Base-by-base conservation (phyloP, 2,888 invertebrate species). In the Tinea trinotella region DNA sequence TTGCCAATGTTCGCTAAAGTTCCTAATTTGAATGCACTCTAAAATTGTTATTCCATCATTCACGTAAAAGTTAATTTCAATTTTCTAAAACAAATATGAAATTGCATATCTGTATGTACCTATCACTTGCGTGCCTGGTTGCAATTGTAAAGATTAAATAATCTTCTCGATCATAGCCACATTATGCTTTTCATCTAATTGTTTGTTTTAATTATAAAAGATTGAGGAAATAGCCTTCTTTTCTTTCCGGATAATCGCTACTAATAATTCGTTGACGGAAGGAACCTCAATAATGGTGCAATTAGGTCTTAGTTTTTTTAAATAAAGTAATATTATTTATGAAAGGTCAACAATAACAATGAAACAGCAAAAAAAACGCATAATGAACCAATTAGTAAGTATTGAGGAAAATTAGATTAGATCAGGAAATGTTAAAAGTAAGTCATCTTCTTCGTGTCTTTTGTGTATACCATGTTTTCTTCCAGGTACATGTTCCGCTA, bases 401-500 rank as follows among this genome's bases (percentile, higher is more conserved):
- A n/a, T 40, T 15, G 12, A 4, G 15, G 24, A 15, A 12, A 40
- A 1, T 40, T n/a, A 40, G 40, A 40, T 40, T 1, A 40, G 13
- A 40, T 40, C 40, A n/a, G 40, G 40, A 40, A 40, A 40, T 40
- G 40, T 40, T 12, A 40, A 2, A n/a, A 40, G n/a, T 15, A 40
- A 13, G 7, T 40, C 13, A 6, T 35, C 35, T 7, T 40, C 40
- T 40, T 40, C 40, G 13, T 40, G 40, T 40, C 40, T 17, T 46
- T 19, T 46, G 19, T 46, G 46, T 46, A 19, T 3, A 7, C 19
- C n/a, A 46, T 19, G 19, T 19, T 46, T 46, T 46, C 19, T 19
- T 2, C 50, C 55, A 3, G 63, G 62, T 13, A 87, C 57, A 52
- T 72, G 84, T 35, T 80, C 70, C 1, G 76, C 71, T 10, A 88